A percentile compares a stretch with the other conserved stretches of the same genome.
Conservation (phyloP, 2,797 vertebrate species). For the Nyctalus aviator region DNA sequence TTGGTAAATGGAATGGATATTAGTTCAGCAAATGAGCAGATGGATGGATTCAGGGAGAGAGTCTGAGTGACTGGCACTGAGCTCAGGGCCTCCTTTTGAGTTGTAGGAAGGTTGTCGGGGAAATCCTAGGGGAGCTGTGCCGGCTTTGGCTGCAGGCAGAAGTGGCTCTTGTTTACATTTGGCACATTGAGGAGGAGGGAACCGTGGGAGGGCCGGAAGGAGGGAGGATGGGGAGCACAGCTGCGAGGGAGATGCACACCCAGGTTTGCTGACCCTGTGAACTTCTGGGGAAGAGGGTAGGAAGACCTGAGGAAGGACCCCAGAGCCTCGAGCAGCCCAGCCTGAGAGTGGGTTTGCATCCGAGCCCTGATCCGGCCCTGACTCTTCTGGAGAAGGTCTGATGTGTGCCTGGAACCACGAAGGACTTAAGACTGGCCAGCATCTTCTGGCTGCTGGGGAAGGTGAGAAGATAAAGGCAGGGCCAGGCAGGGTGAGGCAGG, state of each 20-base stretch:
- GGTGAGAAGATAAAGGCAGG: background rate
- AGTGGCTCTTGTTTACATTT: background rate
- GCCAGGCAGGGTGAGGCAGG: too few relatives aligned
- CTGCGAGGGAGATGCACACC: background rate
- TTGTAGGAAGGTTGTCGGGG: constrained; percentile 11
- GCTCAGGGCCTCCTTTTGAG: background rate
- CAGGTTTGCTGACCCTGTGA: background rate
- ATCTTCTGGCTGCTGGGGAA: background rate
- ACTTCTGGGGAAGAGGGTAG: background rate
- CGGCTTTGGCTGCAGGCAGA: background rate
- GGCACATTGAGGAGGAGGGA: background rate
- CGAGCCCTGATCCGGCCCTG: background rate
- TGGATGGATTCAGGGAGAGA: background rate
- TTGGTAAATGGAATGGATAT: background rate
- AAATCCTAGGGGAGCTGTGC: constrained; percentile 41
- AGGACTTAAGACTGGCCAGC: background rate
- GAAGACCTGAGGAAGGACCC: background rate
- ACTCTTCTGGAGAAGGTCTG: background rate
- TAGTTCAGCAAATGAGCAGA: background rate
- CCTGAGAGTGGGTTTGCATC: background rate
- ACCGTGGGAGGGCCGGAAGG: background rate
- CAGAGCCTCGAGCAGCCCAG: background rate
- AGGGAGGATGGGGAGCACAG: background rate
- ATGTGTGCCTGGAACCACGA: fast-evolving
- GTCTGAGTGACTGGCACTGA: background rate